These are phyloP conservation scores for Cosmopolites sordidus DNA, from an alignment of 2,888 invertebrate species.

Conservation along the genomic window DNA sequence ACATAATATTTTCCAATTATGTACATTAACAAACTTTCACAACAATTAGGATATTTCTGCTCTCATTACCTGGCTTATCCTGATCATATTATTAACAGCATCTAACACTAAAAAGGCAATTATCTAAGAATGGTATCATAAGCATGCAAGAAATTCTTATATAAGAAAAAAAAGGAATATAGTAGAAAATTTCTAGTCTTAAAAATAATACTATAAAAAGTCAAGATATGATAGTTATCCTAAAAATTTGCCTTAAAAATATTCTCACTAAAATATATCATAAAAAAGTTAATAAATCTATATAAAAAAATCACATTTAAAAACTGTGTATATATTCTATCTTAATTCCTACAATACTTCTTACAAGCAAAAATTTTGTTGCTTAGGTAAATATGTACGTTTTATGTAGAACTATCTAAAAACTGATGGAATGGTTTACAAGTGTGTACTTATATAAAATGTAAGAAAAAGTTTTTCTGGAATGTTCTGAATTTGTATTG, in stretches of 20 bases:
- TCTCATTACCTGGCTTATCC: background rate
- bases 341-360: background rate
- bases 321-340: slow-evolving; percentile 1
- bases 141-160: background rate
- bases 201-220: background rate
- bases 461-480: too few relatives aligned
- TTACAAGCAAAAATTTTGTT: background rate
- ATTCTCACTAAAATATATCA: slow-evolving; percentile 18
- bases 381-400: too few relatives aligned
- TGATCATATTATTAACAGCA: background rate
- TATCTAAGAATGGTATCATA: too few relatives aligned
- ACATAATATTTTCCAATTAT: too few relatives aligned
- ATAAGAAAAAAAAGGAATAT: background rate
- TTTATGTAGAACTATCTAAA: too few relatives aligned
- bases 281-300: slow-evolving; percentile 14
- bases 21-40: too few relatives aligned
- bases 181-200: background rate
- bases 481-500: too few relatives aligned
- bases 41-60: too few relatives aligned
- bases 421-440: too few relatives aligned
- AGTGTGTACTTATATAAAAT: too few relatives aligned
- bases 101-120: background rate
- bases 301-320: slow-evolving; percentile 16
- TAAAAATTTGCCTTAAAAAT: slow-evolving; percentile 12
- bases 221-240: slow-evolving; percentile 1